A percentile compares a stretch with the other conserved stretches of the same genome.
Conservation (phyloP, 2,888 invertebrate genomes). For the Lottia scabra region DNA sequence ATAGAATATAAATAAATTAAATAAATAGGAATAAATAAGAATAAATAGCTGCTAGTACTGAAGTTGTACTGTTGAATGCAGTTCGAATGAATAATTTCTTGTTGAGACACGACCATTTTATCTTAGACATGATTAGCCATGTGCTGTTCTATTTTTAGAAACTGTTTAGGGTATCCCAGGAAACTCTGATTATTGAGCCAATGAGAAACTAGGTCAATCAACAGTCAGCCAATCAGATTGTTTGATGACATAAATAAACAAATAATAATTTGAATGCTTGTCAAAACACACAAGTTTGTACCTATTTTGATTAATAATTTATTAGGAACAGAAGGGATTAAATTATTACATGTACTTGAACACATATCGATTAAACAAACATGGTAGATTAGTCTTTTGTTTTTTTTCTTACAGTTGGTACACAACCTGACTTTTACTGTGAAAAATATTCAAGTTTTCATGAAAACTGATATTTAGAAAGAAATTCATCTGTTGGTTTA, state of each 20-base stretch:
- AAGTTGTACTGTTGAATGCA: background rate
- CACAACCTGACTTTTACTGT: too few species aligned
- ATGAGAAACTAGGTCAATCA: background rate
- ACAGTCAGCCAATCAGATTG: slow-evolving; percentile 3
- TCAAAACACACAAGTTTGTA: background rate
- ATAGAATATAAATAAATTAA: background rate
- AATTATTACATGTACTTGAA: too few species aligned
- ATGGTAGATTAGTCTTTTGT: too few species aligned
- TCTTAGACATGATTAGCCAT: background rate
- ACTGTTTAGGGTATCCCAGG: background rate
- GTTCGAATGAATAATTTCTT: slow-evolving; percentile 3
- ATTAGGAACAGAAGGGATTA: too few species aligned
- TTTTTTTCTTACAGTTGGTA: too few species aligned
- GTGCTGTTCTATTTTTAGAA: slow-evolving; percentile 2
- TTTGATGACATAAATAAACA: background rate
- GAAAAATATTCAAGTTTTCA: too few species aligned
- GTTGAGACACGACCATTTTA: slow-evolving; percentile 10
- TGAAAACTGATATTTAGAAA: too few species aligned
- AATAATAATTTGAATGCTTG: background rate
- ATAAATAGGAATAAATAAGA: background rate
- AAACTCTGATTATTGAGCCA: background rate
- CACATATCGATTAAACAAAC: too few species aligned
- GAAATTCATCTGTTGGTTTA: too few species aligned
- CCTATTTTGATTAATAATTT: too few species aligned
- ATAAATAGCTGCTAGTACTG: background rate